A percentile compares a stretch with the other conserved stretches of the same genome.
These are phyloP conservation scores for Sebastes steindachneri DNA, from an alignment of 2,797 vertebrate genomes.

Conservation along the genomic window DNA sequence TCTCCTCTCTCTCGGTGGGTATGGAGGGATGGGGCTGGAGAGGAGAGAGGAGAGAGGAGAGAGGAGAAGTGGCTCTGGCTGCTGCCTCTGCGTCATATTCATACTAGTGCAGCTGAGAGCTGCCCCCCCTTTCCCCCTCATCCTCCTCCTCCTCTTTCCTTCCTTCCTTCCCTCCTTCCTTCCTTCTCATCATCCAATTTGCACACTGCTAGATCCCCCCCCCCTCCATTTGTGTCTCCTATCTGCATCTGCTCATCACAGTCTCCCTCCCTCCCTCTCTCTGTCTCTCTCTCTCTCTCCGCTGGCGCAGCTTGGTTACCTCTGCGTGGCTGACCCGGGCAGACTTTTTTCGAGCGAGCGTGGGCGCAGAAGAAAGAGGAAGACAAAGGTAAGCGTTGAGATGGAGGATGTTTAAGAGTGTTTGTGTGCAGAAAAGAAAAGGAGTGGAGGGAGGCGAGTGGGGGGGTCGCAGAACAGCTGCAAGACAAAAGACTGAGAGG, in stretches of 20 bases:
- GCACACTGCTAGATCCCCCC: slow-evolving; percentile 66
- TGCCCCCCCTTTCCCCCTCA: slow-evolving; percentile 21
- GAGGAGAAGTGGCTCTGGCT: slow-evolving; percentile 82
- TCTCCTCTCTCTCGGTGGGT: slow-evolving; percentile 67
- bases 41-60: slow-evolving; percentile 40
- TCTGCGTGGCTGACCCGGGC: slow-evolving; percentile 75
- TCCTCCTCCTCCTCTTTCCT: slow-evolving; percentile 30
- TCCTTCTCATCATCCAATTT: slow-evolving; percentile 77
- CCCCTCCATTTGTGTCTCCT: slow-evolving; percentile 66
- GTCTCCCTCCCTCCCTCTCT: slow-evolving; percentile 44
- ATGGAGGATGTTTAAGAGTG: slow-evolving; percentile 52
- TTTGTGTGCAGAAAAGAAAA: slow-evolving; percentile 12
- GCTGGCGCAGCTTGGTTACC: slow-evolving; percentile 67
- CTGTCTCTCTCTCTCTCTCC: slow-evolving; percentile 39
- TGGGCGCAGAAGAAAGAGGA: slow-evolving; percentile 66
- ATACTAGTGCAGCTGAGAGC: slow-evolving; percentile 83
- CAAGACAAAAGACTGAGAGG: slow-evolving; percentile 69
- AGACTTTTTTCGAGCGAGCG: slow-evolving; percentile 72
- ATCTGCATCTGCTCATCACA: slow-evolving; percentile 76
- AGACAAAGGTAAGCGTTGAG: slow-evolving; percentile 76
- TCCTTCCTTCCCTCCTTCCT: slow-evolving; percentile 52
- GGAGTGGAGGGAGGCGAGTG: background rate
- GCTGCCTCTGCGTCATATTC: slow-evolving; percentile 87
- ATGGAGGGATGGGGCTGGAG: slow-evolving; percentile 77
- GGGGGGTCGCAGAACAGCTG: slow-evolving; percentile 30